These are phyloP conservation scores for Papilio helenus DNA, from an alignment of 1,140 invertebrate genomes.

Conservation along the genomic window DNA sequence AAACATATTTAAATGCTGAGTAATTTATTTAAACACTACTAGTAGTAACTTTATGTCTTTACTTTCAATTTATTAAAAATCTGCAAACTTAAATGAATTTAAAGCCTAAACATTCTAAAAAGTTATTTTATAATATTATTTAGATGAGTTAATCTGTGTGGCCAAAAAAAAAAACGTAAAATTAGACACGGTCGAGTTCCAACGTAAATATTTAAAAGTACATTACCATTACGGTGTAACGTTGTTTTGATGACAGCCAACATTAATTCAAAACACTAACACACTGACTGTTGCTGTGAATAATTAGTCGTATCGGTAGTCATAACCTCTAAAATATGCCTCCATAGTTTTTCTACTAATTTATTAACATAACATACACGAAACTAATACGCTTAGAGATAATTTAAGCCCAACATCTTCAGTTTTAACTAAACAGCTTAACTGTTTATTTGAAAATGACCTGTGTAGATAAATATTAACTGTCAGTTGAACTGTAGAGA, in stretches of 20 bases:
- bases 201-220: constrained; percentile 32
- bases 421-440: no score
- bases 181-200: constrained; percentile 33
- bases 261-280: neutral
- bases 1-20: neutral
- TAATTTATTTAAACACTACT: neutral
- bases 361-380: no score
- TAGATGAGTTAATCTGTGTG: neutral
- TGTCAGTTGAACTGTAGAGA: no score
- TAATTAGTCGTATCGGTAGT: neutral
- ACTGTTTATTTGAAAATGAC: no score
- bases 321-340: neutral
- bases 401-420: no score
- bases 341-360: no score
- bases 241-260: constrained; percentile 35
- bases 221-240: constrained; percentile 32
- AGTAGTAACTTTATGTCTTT: no score
- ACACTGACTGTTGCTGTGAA: neutral
- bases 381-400: no score
- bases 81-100: no score
- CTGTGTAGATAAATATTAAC: no score
- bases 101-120: neutral
- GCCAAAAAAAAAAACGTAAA: constrained; percentile 16
- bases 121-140: neutral
- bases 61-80: no score